phyloP scores from a whole-genome alignment of 2,888 invertebrate genomes.

The Lamproptera curius region DNA sequence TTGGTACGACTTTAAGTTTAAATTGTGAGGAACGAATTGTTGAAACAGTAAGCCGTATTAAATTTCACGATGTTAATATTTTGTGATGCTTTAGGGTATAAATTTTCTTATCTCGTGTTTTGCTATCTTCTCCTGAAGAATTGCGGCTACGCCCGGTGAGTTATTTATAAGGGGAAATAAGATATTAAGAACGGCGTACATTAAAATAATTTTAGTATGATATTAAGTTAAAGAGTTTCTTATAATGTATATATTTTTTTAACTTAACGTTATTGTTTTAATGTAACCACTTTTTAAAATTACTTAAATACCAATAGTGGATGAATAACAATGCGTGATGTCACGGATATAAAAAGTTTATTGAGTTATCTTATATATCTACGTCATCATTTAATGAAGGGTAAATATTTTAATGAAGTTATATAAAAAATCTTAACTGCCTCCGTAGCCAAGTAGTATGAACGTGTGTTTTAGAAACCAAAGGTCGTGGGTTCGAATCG shows the following conservation, averaged over 20 bases:
- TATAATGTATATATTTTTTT: background rate
- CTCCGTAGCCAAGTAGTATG: too few species aligned
- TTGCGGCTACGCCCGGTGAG: background rate
- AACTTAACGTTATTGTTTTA: background rate
- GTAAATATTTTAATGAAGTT: too few species aligned
- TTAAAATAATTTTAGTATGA: background rate
- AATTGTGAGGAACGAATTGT: background rate
- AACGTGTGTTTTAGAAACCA: background rate
- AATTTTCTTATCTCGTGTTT: constrained; percentile 14
- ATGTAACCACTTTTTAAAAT: background rate
- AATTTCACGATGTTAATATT: constrained; percentile 8
- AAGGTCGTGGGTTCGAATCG: too few species aligned
- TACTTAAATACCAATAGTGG: background rate
- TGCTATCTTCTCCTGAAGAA: constrained; percentile 5
- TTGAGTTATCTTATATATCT: too few species aligned
- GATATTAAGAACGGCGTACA: background rate
- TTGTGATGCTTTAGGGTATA: constrained; percentile 8
- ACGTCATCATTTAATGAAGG: too few species aligned
- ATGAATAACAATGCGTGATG: too few species aligned
- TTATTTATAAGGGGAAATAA: background rate
- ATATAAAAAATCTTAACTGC: too few species aligned
- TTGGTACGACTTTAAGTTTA: background rate
- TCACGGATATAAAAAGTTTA: too few species aligned
- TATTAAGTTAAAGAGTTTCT: background rate
- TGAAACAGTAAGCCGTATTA: constrained; percentile 2